These are phyloP conservation scores for Paratilapia polleni DNA, from an alignment of 2,113 vertebrate genomes.

Conservation along the genomic window DNA sequence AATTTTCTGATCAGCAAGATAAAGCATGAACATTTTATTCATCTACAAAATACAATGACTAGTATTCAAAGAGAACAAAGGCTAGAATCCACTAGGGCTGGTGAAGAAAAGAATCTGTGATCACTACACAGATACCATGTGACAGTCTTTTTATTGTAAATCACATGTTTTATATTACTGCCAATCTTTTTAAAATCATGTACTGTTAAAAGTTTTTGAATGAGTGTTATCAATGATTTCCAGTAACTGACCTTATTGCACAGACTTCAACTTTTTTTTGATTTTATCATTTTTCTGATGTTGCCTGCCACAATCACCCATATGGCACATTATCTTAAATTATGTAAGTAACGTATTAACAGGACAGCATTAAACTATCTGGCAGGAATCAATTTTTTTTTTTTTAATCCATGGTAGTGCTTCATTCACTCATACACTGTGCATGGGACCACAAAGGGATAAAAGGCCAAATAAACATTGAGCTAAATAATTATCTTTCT, in stretches of 20 bases:
- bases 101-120: conserved; percentile 2
- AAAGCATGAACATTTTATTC: neutral
- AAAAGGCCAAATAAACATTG: neutral
- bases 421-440: neutral
- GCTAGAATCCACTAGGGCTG: neutral
- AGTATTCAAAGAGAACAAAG: neutral
- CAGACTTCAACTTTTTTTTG: neutral
- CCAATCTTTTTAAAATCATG: neutral
- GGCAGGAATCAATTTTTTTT: neutral
- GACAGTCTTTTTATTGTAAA: neutral
- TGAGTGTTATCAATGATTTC: neutral
- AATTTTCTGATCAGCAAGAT: neutral
- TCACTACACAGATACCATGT: neutral
- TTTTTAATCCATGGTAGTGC: neutral
- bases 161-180: neutral
- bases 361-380: neutral
- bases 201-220: too few species aligned
- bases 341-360: neutral
- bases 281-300: neutral
- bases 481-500: conserved; percentile 33
- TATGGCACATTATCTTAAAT: neutral
- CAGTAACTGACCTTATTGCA: neutral
- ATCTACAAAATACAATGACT: neutral
- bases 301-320: neutral
- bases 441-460: neutral